Evolutionary conservation across 1,140 invertebrate species (phyloP), one percentile per base, ranked within the genome.

Genomic region (Pogonus chalceus): DNA sequence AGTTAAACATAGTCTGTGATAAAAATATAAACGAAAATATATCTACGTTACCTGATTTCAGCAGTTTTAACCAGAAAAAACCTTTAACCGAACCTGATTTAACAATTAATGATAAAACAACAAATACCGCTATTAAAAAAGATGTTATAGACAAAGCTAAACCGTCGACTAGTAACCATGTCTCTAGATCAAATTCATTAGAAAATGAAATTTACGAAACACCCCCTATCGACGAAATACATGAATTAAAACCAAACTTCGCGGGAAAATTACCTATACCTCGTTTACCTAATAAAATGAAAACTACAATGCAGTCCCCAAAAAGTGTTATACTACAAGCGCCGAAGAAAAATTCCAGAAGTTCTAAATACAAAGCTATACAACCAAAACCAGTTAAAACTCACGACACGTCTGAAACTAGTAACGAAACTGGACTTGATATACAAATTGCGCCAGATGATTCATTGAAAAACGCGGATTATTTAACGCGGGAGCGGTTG

Each of bases 401-500:
- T 59, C 68, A 65, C 67, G 68, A 69, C 68, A 43, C 37, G 18
- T 7, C 4, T 14, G 7, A 9, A 43, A 64, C 3, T 43, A 39
- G 24, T n/a, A 51, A 26, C 18, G 20, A 37, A 18, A 20, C 2
- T 14, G 20, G 39, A 12, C 31, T 39, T 7, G n/a, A 26, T 14
- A 22, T 20, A 20, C 18, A 43, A 7, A 51, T 23, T 3, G 57
- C 49, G 26, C 35, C 54, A 31, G 57, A 56, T n/a, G 51, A 54
- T 23, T 54, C 48, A 49, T 18, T 43, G 37, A 46, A 51, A 22
- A 52, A 50, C 52, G 22, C 31, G 46, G 49, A 39, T 31, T 53
- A 48, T 23, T 54, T 67, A 20, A 60, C 63, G 4, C 69, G 81
- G 16, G 80, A 83, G 62, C 73, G 81, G 26, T 77, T 83, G 1